Evolutionary conservation across 2,797 vertebrate genomes (phyloP), one percentile per base, ranked within the genome.

Genomic region (Sebastes iracundus): DNA sequence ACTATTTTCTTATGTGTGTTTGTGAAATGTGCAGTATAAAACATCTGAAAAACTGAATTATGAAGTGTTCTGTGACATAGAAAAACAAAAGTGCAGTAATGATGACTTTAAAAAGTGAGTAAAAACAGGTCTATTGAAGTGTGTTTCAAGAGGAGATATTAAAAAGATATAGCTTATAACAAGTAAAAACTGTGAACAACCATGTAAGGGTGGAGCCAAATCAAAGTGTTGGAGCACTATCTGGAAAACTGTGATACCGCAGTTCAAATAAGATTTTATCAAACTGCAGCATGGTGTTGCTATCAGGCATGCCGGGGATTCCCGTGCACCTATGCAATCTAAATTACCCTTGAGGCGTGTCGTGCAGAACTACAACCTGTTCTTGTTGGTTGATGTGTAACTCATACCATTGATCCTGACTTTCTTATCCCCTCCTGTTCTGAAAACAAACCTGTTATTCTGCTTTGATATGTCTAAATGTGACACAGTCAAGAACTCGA

Each of bases 361-460:
- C 16, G 1, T 8, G 6, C 27, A 28, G 13, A 53, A 11, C 46
- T 52, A 8, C 13, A 58, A 14, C 25, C 42, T 46, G 0, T 46
- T 22, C 0, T 0, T n/a, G 49, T n/a, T 0, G 49, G 20, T 53
- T 53, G 8, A n/a, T 4, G 20, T 53, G 20, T 53, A 22, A 53
- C 49, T 22, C 49, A 42, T 42, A 42, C 13, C 38, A 42, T 42
- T 42, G 13, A 0, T 6, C 38, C 38, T 42, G 5, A 14, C 38
- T 42, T 42, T 42, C 38, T 42, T 42, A 42, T 14, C 18, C 14
- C 3, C 16, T 8, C 42, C 7, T 49, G 0, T 20, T 18, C 14
- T 7, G 42, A 49, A 49, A 49, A 49, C 14, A 18, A 71, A 56
- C 14, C 59, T 23, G 9, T 63, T 77, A n/a, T n/a, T 35, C 12